Evolutionary conservation across 1,140 invertebrate genomes (phyloP).

Genomic region (Drosophila saltans): DNA sequence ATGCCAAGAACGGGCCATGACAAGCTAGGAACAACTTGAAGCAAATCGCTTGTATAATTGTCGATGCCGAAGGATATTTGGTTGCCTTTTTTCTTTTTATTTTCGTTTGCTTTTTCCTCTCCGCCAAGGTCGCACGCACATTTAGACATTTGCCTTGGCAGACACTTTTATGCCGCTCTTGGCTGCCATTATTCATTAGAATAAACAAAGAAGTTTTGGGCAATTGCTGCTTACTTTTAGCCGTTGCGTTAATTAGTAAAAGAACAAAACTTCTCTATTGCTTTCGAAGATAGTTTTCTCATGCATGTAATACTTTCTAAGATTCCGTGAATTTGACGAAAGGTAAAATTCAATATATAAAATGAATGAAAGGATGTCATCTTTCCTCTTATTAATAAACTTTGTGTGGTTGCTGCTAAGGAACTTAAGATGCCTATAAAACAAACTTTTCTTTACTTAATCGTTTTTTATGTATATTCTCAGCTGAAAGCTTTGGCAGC

Average conservation of each 20-base stretch:
- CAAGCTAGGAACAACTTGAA: constrained; percentile 19
- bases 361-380: no score
- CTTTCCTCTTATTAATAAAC: no score
- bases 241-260: constrained; percentile 32
- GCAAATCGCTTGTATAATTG: constrained; percentile 57
- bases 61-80: constrained; percentile 42
- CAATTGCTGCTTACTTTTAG: constrained; percentile 11
- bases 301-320: background rate
- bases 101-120: constrained; percentile 10
- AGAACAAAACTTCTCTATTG: background rate
- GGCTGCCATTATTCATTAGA: constrained; percentile 54
- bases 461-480: no score
- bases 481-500: no score
- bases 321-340: no score
- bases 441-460: no score
- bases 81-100: background rate
- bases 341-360: no score
- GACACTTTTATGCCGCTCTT: constrained; percentile 35
- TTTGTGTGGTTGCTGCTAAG: no score
- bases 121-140: constrained; percentile 37
- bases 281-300: background rate
- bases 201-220: constrained; percentile 20
- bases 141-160: constrained; percentile 28
- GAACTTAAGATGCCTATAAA: no score
- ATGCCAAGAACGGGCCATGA: background rate